A percentile compares a stretch with the other conserved stretches of the same genome.
phyloP scores from a whole-genome alignment of 1,140 invertebrate species.

The Hydropsyche tenuis region DNA sequence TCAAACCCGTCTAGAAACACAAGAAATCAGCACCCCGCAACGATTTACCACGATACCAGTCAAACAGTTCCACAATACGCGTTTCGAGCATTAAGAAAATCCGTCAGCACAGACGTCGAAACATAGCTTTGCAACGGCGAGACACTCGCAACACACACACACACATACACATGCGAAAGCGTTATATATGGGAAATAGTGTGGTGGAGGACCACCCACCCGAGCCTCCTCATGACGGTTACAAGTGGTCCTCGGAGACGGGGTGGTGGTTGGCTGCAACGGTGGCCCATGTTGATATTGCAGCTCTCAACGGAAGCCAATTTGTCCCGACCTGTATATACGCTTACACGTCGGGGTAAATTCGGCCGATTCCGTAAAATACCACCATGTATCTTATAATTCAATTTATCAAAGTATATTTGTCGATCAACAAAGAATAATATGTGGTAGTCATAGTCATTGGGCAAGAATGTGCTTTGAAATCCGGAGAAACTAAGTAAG shows the following conservation, averaged over 20 bases:
- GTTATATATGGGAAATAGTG: neutral
- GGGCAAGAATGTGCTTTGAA: too few relatives aligned
- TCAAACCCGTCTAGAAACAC: too few relatives aligned
- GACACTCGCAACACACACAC: neutral
- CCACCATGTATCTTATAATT: too few relatives aligned
- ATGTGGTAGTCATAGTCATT: too few relatives aligned
- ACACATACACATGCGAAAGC: neutral
- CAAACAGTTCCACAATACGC: too few relatives aligned
- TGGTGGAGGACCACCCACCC: slow-evolving; percentile 1
- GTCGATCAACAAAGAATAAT: too few relatives aligned
- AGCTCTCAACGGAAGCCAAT: slow-evolving; percentile 40
- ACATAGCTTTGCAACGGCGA: neutral
- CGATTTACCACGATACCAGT: too few relatives aligned
- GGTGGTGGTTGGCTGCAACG: slow-evolving; percentile 1
- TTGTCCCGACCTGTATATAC: slow-evolving; percentile 27
- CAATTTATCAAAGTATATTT: too few relatives aligned
- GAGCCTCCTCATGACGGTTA: neutral
- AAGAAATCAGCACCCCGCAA: too few relatives aligned
- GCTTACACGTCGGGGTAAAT: neutral
- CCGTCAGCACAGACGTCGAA: neutral
- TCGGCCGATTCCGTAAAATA: too few relatives aligned
- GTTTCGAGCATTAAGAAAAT: neutral
- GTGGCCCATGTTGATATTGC: slow-evolving; percentile 34
- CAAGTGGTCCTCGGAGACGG: slow-evolving; percentile 38
- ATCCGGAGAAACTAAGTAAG: too few relatives aligned